A percentile compares a stretch with the other conserved stretches of the same genome.
Evolutionary conservation across 2,888 invertebrate genomes (phyloP).

Genomic region (Hyppa rectilinea): DNA sequence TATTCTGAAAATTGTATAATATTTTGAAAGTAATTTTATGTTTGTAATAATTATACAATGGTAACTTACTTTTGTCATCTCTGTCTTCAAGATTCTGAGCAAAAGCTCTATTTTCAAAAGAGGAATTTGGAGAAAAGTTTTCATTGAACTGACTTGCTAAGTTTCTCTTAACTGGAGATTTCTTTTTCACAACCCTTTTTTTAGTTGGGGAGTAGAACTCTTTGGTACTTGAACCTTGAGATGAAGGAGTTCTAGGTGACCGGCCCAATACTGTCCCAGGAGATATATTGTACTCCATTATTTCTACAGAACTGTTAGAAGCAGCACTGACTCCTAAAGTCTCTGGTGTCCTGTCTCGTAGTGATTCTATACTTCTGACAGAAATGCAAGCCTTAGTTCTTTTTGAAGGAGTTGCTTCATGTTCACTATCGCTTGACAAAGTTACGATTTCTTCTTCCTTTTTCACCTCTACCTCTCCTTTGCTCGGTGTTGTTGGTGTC

Average conservation of each 20-base stretch:
- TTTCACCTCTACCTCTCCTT: conserved; percentile 29
- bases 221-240: conserved; percentile 64
- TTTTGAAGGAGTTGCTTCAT: conserved; percentile 52
- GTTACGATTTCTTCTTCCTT: conserved; percentile 65
- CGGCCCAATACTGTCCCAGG: conserved; percentile 30
- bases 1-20: background rate
- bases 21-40: background rate
- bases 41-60: background rate
- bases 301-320: conserved; percentile 35
- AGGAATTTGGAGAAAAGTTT: conserved; percentile 37
- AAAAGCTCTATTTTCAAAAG: conserved; percentile 58
- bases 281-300: conserved; percentile 56
- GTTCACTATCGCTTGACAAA: conserved; percentile 78
- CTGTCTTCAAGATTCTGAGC: conserved; percentile 66
- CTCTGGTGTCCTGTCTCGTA: conserved; percentile 15
- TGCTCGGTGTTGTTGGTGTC: conserved; percentile 42
- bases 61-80: conserved; percentile 84
- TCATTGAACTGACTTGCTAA: conserved; percentile 65
- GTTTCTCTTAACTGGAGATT: conserved; percentile 74
- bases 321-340: background rate
- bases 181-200: conserved; percentile 73
- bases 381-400: conserved; percentile 14
- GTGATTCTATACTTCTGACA: conserved; percentile 31
- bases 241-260: conserved; percentile 56
- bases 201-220: conserved; percentile 82